These are phyloP conservation scores for Hypanus sabinus DNA, from an alignment of 2,113 vertebrate genomes.

Conservation along the genomic window DNA sequence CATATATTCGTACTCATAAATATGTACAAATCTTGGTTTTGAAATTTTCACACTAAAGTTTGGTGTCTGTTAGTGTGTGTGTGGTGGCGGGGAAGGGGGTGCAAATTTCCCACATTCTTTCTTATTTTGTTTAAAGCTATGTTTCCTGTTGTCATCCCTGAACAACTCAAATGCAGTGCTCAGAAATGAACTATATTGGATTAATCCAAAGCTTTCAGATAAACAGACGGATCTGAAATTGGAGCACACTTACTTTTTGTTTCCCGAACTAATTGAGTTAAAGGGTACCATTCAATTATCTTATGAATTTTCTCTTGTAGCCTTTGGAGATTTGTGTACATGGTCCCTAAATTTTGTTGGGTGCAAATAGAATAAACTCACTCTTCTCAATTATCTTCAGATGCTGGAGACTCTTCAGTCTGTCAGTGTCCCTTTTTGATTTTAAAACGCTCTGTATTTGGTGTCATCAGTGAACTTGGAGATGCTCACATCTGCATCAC, in stretches of 20 bases:
- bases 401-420: too few species aligned
- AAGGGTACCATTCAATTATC: not conserved
- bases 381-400: not conserved
- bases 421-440: not conserved
- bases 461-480: too few species aligned
- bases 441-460: not conserved
- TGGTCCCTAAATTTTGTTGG: not conserved
- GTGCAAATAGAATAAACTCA: not conserved
- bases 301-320: not conserved
- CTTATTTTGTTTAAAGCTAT: not conserved
- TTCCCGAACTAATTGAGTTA: not conserved
- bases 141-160: not conserved
- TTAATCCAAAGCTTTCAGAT: not conserved
- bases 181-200: not conserved
- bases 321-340: not conserved
- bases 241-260: not conserved
- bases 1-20: not conserved
- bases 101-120: not conserved
- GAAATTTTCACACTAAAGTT: not conserved
- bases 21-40: not conserved
- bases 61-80: too few species aligned
- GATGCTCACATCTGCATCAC: not conserved
- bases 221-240: not conserved
- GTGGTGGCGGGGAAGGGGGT: too few species aligned
- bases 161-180: not conserved